These are phyloP conservation scores for Noctua janthina DNA, from an alignment of 2,888 invertebrate species.

Conservation along the genomic window DNA sequence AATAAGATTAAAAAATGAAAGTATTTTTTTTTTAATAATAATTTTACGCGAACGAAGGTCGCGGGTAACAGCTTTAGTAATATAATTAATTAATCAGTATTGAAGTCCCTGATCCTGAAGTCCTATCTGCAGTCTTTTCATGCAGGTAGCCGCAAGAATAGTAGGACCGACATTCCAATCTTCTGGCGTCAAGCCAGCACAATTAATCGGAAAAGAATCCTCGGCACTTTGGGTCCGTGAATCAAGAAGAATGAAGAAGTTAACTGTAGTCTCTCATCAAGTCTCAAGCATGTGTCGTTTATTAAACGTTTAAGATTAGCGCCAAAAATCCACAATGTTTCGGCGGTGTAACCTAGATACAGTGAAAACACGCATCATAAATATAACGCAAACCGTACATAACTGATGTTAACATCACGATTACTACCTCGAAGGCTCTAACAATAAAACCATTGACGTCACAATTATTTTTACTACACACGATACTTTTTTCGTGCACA, in stretches of 20 bases:
- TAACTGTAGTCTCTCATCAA: not conserved
- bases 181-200: not conserved
- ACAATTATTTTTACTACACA: conserved; percentile 27
- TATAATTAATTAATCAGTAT: not conserved
- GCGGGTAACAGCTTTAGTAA: too few species aligned
- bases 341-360: conserved; percentile 27
- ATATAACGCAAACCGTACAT: conserved; percentile 1
- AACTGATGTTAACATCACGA: conserved; percentile 18
- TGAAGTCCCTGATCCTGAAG: not conserved
- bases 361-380: conserved; percentile 11
- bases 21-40: too few species aligned
- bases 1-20: too few species aligned
- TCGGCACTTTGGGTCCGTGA: not conserved
- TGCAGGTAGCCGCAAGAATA: not conserved
- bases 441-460: conserved; percentile 42
- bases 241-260: not conserved
- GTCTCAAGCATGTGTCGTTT: not conserved
- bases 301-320: not conserved
- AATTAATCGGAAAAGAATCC: not conserved
- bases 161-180: not conserved
- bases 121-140: not conserved
- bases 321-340: conserved; percentile 18
- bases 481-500: conserved; percentile 24
- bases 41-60: too few species aligned
- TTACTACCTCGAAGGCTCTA: conserved; percentile 9